These are phyloP conservation scores for Labia minor DNA, from an alignment of 2,888 invertebrate genomes.

Conservation along the genomic window DNA sequence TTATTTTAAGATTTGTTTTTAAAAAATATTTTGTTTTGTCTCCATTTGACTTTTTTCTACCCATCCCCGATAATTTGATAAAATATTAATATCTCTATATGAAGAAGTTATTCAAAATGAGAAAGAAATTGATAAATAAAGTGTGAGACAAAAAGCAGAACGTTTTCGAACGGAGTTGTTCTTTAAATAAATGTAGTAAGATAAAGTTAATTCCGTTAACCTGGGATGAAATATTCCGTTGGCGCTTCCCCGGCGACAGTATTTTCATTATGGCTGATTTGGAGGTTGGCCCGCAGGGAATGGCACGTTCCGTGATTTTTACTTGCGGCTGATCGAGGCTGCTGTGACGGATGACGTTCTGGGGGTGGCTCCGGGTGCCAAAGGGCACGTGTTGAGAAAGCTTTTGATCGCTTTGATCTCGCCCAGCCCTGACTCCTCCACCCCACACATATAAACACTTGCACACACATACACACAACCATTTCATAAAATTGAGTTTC, in stretches of 20 bases:
- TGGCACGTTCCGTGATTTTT: neutral
- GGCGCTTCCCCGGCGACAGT: neutral
- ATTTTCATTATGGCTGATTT: neutral
- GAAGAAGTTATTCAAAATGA: no score
- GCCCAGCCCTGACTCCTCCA: neutral
- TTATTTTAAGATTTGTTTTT: no score
- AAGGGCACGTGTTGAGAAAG: neutral
- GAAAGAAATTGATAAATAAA: no score
- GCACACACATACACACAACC: conserved; percentile 15
- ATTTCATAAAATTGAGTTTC: conserved; percentile 26
- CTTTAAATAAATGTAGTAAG: neutral
- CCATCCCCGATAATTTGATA: no score
- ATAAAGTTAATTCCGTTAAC: neutral
- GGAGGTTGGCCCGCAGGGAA: neutral
- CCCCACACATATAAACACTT: neutral
- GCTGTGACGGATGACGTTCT: neutral
- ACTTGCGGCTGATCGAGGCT: neutral
- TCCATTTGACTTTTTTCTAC: no score
- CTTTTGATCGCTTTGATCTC: neutral
- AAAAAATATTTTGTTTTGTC: no score
- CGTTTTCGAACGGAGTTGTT: no score
- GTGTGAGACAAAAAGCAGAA: no score
- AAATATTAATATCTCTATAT: no score
- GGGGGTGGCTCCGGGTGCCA: neutral
- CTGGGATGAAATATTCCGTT: neutral